phyloP scores from a whole-genome alignment of 2,113 vertebrate species.

The Aix galericulata region DNA sequence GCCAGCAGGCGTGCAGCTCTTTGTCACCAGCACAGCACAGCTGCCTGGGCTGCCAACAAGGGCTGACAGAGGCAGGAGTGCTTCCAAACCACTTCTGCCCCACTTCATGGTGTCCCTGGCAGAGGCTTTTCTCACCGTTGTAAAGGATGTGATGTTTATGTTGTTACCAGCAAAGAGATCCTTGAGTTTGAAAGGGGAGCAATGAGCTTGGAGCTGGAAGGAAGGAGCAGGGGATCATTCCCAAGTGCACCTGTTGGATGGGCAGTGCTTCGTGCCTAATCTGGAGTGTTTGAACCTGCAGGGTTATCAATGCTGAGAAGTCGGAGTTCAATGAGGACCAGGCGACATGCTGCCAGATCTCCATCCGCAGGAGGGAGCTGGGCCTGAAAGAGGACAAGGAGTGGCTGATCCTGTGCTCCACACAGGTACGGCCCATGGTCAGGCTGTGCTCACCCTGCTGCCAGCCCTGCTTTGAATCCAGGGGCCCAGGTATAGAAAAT shows the following conservation, averaged over 20 bases:
- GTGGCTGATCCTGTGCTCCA: constrained; percentile 75
- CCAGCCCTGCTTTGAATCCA: not conserved
- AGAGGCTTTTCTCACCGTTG: not conserved
- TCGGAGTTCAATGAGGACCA: constrained; percentile 82
- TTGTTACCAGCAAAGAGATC: not conserved
- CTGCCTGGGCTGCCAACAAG: not conserved
- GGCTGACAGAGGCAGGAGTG: not conserved
- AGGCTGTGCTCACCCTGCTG: not conserved
- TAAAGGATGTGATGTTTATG: not conserved
- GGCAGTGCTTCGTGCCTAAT: not conserved
- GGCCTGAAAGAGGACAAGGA: constrained; percentile 72
- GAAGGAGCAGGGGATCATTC: not conserved
- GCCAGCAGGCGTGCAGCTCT: not conserved
- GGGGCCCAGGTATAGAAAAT: not conserved
- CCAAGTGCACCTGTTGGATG: not conserved
- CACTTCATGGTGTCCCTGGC: not conserved
- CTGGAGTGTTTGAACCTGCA: not conserved
- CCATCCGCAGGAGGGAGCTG: constrained; percentile 60
- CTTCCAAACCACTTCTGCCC: not conserved
- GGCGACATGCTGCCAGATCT: constrained; percentile 76
- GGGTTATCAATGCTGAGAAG: constrained; percentile 81
- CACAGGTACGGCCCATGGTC: constrained; percentile 58
- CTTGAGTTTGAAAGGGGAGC: not conserved
- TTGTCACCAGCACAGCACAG: not conserved
- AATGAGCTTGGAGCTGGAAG: not conserved